A percentile compares a stretch with the other conserved stretches of the same genome.
phyloP scores from a whole-genome alignment of 2,888 invertebrate species.

The Eulithis prunata region DNA sequence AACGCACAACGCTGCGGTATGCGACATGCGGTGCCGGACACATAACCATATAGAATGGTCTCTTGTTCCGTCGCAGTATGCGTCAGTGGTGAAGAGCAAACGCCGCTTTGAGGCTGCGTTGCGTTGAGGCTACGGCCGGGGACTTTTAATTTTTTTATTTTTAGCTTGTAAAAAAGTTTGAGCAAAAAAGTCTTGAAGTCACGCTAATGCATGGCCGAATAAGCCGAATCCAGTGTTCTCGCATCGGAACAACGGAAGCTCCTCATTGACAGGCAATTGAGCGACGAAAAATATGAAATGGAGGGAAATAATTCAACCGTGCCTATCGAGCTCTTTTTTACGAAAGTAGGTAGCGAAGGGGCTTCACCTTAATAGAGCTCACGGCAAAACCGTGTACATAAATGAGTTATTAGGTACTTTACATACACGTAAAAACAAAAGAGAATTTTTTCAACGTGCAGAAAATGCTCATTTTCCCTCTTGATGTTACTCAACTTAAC shows the following conservation, averaged over 20 bases:
- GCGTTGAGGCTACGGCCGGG: no score
- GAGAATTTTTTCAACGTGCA: not conserved
- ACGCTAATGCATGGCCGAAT: not conserved
- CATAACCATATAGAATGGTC: no score
- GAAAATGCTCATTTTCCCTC: no score
- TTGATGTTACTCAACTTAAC: no score
- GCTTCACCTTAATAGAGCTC: not conserved
- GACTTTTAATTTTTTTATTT: no score
- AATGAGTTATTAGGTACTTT: not conserved
- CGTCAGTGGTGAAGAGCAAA: no score
- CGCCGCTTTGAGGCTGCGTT: no score
- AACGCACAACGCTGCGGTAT: no score
- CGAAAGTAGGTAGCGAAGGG: slow-evolving; percentile 15
- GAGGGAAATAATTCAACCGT: slow-evolving; percentile 32
- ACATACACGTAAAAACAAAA: not conserved
- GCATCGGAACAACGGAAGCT: slow-evolving; percentile 19
- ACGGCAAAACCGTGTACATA: not conserved
- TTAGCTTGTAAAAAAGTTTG: no score
- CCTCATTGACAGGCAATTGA: slow-evolving; percentile 44
- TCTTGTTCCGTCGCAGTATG: no score
- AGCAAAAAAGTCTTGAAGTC: no score
- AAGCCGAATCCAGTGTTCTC: slow-evolving; percentile 4
- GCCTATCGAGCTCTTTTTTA: slow-evolving; percentile 26
- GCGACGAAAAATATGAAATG: slow-evolving; percentile 33
- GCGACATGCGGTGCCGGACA: no score